Conservation (phyloP, 1,140 invertebrate species). For the Heliconius himera region DNA sequence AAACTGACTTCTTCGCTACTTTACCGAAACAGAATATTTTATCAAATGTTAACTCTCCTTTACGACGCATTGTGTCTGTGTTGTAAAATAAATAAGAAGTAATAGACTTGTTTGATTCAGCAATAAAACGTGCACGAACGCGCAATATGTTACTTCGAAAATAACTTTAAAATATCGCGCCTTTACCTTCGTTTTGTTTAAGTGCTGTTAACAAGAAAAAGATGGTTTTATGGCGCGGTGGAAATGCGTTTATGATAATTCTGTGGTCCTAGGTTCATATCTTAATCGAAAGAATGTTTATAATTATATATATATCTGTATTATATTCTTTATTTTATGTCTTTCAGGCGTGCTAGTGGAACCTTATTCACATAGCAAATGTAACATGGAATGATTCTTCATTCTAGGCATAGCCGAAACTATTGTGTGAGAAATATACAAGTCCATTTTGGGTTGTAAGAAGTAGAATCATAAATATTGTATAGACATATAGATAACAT, state of each 20-base stretch:
- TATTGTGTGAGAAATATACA: too few species aligned
- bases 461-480: too few species aligned
- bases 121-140: conserved; percentile 38
- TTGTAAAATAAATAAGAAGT: conserved; percentile 37
- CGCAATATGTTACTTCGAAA: conserved; percentile 27
- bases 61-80: conserved; percentile 28
- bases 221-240: background rate
- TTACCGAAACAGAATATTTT: background rate
- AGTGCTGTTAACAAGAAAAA: background rate
- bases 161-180: conserved; percentile 49
- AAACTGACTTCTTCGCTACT: background rate
- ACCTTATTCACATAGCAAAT: too few species aligned
- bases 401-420: too few species aligned
- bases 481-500: too few species aligned
- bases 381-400: too few species aligned
- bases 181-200: background rate
- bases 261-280: background rate
- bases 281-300: too few species aligned
- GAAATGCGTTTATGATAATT: background rate
- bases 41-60: conserved; percentile 24
- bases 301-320: too few species aligned
- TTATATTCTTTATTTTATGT: too few species aligned
- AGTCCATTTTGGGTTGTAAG: too few species aligned
- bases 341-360: too few species aligned
- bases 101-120: conserved; percentile 40